Conservation (phyloP, 1,140 invertebrate species). For the Nilaparvata lugens region DNA sequence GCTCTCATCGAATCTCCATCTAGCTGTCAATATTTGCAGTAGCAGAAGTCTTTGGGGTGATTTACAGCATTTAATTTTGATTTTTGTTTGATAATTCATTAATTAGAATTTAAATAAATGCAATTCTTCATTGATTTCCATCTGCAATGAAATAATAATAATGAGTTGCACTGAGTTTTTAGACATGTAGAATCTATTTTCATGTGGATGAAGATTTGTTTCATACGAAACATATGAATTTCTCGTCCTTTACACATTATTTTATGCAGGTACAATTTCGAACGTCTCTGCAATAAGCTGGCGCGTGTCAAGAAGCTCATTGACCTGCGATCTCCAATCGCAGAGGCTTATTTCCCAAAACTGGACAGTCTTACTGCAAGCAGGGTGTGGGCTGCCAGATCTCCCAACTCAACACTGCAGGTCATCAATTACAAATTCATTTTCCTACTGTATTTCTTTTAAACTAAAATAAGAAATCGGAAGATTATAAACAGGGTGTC, state of each 20-base stretch:
- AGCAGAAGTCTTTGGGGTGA: too few species aligned
- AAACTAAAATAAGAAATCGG: too few species aligned
- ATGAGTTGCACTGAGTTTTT: background rate
- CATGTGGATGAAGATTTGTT: background rate
- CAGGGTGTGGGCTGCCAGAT: conserved; percentile 50
- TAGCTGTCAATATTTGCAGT: too few species aligned
- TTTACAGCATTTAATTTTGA: too few species aligned
- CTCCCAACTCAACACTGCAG: conserved; percentile 43
- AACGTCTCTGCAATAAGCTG: conserved; percentile 53
- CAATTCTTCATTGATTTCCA: too few species aligned
- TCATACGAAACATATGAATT: background rate
- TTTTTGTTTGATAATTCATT: background rate
- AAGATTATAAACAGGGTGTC: too few species aligned
- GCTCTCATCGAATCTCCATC: too few species aligned
- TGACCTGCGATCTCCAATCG: conserved; percentile 50
- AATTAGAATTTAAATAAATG: background rate
- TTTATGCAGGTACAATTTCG: conserved; percentile 53
- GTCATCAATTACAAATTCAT: conserved; percentile 20
- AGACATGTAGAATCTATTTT: background rate
- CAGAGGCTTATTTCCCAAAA: conserved; percentile 63
- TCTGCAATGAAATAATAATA: background rate
- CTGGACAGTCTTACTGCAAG: conserved; percentile 54
- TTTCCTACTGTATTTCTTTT: too few species aligned
- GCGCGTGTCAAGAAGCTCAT: conserved; percentile 45
- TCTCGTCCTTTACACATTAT: background rate